Base-by-base conservation (phyloP, 2,888 invertebrate genomes). In the Scaptomyza reducta region DNA sequence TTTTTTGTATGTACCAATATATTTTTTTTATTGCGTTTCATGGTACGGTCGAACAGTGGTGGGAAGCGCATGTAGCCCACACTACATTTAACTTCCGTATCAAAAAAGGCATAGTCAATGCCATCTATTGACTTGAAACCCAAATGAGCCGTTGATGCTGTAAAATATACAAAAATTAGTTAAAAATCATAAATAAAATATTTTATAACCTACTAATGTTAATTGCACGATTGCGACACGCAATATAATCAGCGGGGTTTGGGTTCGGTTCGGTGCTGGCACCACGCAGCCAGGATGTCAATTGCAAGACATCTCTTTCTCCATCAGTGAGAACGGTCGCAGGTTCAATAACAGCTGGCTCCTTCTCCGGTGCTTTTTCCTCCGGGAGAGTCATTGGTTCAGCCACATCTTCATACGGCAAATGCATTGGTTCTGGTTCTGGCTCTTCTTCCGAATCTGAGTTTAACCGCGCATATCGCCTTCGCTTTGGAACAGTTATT, bases 21-120 rank as follows among this genome's bases (percentile, higher is more conserved):
- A 51, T 63, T 79, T 4, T 25, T 31, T 33, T 83, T 87, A n/a
- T 79, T 80, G 11, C 61, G 70, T 49, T 79, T 87, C 2, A 54
- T 35, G 1, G 78, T 66, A 5, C 87, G 87, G 16, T 53, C n/a
- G 56, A 87, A 87, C 6, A 58, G 40, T 0, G 89, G 82, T 33
- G 79, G 74, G 11, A 89, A 81, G 0, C 88, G 83, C 40, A 89
- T 74, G 49, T 78, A 87, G 0, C 75, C 89, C 65, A 53, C 55
- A 29, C 40, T 49, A 55, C 27, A 61, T 0, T 41, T 46, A 0
- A 73, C 73, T 1, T 79, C 67, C 0, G 88, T 84, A 14, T 69
- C 59, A 27, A 86, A 89, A 29, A 85, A 89, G 1, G 79, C 81
- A 55, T 87, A 89, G 0, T 88, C 89, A 6, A 87, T 49, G 22